Evolutionary conservation across 2,113 vertebrate genomes (phyloP).

Genomic region (Poeciliopsis prolifica): DNA sequence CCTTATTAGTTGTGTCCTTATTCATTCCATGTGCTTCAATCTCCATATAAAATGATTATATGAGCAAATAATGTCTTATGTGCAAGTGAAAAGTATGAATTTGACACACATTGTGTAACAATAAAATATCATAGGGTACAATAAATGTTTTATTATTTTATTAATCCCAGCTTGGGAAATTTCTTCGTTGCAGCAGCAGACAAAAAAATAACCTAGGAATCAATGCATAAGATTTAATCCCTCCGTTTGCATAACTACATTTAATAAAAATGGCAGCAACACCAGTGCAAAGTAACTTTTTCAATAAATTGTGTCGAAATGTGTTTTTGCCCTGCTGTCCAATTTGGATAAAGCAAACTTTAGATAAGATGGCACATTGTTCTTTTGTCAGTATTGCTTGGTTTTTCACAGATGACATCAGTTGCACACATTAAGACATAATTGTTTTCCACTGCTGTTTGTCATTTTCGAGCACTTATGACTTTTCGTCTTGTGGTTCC

Average conservation of each 20-base stretch:
- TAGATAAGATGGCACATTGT: neutral
- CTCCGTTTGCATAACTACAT: neutral
- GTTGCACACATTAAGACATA: neutral
- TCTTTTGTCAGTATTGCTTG: neutral
- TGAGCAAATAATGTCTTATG: neutral
- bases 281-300: neutral
- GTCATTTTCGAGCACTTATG: neutral
- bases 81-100: neutral
- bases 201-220: too few relatives aligned
- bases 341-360: neutral
- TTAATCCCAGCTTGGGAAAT: neutral
- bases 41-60: neutral
- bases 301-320: neutral
- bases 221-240: neutral
- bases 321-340: neutral
- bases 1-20: neutral
- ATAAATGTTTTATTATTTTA: neutral
- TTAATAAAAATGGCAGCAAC: neutral
- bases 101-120: neutral
- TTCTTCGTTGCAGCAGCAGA: neutral
- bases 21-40: neutral
- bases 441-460: neutral
- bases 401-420: neutral
- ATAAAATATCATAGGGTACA: neutral
- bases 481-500: constrained; percentile 25